Evolutionary conservation across 1,140 invertebrate genomes (phyloP).

Genomic region (Gonioctena quinquepunctata): DNA sequence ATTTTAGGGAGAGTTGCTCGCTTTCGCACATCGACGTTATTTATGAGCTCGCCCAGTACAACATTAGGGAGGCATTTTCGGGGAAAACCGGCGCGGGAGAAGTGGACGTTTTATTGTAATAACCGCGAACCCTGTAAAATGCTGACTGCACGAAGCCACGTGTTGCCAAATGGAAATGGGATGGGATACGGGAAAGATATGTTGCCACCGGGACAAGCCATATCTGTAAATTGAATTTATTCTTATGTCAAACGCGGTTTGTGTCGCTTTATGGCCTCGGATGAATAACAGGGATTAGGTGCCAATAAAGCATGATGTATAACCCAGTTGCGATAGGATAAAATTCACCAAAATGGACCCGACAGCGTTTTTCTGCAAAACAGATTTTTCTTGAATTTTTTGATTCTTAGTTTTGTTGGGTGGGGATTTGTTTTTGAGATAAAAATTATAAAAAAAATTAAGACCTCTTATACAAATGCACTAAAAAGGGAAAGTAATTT

Average conservation of each 20-base stretch:
- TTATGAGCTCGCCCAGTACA: conserved; percentile 30
- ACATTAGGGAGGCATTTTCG: conserved; percentile 29
- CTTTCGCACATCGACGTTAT: conserved; percentile 39
- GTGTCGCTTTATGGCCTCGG: not conserved
- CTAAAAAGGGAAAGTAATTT: too few relatives aligned
- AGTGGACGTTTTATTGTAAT: conserved; percentile 38
- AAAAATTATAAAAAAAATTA: too few relatives aligned
- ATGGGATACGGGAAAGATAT: conserved; percentile 29
- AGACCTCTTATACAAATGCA: too few relatives aligned
- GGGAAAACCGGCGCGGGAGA: not conserved
- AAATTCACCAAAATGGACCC: too few relatives aligned
- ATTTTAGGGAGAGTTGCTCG: conserved; percentile 34
- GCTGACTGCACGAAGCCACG: conserved; percentile 34
- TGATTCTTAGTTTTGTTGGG: not conserved
- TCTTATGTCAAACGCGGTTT: conserved; percentile 19
- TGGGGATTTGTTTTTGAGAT: not conserved
- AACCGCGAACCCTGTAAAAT: conserved; percentile 35
- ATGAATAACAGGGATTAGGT: not conserved
- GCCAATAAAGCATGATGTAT: not conserved
- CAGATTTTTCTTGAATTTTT: not conserved
- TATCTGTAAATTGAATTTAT: conserved; percentile 37
- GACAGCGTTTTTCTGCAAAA: too few relatives aligned
- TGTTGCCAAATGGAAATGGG: conserved; percentile 31
- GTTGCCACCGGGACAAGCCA: conserved; percentile 29
- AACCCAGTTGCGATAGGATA: too few relatives aligned